These are phyloP conservation scores for Zingel zingel DNA, from an alignment of 2,113 vertebrate species.

Conservation along the genomic window DNA sequence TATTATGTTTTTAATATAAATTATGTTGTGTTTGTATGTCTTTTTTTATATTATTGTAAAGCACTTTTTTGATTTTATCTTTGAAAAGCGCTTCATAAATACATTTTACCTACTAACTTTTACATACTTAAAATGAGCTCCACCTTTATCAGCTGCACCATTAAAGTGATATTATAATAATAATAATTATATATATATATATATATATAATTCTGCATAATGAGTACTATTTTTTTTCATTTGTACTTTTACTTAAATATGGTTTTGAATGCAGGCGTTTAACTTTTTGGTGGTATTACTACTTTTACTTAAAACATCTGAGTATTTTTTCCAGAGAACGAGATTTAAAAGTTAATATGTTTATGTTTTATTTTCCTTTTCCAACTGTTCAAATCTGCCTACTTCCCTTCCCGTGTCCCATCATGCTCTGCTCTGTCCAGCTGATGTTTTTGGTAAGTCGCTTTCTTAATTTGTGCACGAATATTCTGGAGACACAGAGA, in stretches of 20 bases:
- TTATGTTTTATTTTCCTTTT: not conserved
- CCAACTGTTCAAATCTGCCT: not conserved
- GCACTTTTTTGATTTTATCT: too few species aligned
- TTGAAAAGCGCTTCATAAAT: too few species aligned
- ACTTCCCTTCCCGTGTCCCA: slow-evolving; percentile 13
- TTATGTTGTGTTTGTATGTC: too few species aligned
- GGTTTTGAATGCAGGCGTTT: too few species aligned
- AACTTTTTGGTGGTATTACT: not conserved
- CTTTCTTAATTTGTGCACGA: not conserved
- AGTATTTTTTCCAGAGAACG: not conserved
- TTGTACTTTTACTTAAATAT: too few species aligned
- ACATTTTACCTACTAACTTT: too few species aligned
- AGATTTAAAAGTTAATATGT: slow-evolving; percentile 13
- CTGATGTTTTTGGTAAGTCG: slow-evolving; percentile 75
- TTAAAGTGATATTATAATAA: not conserved
- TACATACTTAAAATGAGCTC: not conserved
- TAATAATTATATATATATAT: too few species aligned
- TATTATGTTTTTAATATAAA: too few species aligned
- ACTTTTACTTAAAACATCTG: not conserved
- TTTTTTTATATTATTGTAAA: too few species aligned
- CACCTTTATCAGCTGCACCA: not conserved
- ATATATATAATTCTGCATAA: not conserved
- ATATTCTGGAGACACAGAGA: not conserved
- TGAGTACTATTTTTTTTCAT: not conserved
- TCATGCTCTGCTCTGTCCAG: slow-evolving; percentile 51